phyloP scores from a whole-genome alignment of 2,113 vertebrate species.

The Coryphaenoides rupestris region DNA sequence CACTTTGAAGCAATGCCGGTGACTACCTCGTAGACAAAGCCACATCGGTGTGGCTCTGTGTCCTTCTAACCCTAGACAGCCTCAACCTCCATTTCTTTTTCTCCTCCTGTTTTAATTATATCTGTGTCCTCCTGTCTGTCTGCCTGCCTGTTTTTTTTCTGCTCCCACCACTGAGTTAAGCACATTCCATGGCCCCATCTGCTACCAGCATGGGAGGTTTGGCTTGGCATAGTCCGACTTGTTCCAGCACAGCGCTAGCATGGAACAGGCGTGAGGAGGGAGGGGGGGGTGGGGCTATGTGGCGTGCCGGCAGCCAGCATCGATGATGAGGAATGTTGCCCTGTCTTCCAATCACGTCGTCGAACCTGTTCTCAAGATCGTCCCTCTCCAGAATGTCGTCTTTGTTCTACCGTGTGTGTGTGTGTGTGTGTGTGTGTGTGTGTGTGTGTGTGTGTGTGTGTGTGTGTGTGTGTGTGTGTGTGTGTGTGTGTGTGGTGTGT shows the following conservation, averaged over 20 bases:
- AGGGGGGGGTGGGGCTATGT: conserved; percentile 56
- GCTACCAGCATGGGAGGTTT: conserved; percentile 71
- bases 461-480: no score
- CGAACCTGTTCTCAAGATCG: conserved; percentile 25
- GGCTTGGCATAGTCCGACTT: conserved; percentile 61
- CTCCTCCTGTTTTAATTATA: conserved; percentile 2
- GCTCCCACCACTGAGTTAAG: conserved; percentile 52
- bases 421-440: background rate
- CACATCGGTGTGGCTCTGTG: conserved; percentile 12
- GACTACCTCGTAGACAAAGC: conserved; percentile 15
- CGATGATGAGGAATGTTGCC: conserved; percentile 55
- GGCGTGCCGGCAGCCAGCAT: conserved; percentile 43
- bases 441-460: no score
- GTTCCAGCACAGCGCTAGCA: conserved; percentile 61
- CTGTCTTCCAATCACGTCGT: conserved; percentile 35
- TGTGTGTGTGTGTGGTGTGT: no score
- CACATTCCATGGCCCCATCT: conserved; percentile 73
- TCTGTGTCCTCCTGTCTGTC: conserved; percentile 7
- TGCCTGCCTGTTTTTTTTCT: conserved; percentile 33
- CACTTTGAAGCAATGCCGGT: no score
- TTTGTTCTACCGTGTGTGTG: background rate
- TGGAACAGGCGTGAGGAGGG: conserved; percentile 56
- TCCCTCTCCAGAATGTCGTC: conserved; percentile 7
- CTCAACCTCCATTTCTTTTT: background rate
- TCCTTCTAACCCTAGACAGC: background rate